Evolutionary conservation across 2,888 invertebrate genomes (phyloP).

Genomic region (Cerastis leucographa): DNA sequence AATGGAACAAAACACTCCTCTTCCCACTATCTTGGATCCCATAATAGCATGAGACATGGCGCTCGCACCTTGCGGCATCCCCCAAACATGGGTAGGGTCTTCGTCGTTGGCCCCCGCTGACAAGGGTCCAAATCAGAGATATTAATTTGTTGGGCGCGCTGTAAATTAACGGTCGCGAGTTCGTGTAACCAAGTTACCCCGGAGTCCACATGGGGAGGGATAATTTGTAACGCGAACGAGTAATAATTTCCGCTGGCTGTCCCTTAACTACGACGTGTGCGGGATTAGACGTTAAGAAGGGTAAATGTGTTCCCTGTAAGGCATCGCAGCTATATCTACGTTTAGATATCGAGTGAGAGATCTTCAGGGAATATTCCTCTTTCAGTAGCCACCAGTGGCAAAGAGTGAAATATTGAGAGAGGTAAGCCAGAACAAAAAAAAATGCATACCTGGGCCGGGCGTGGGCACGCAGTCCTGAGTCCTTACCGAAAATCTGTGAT

Average conservation of each 20-base stretch:
- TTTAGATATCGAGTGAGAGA: constrained; percentile 39
- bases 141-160: constrained; percentile 89
- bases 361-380: constrained; percentile 39
- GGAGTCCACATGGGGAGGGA: constrained; percentile 75
- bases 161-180: constrained; percentile 87
- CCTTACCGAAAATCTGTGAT: too few relatives aligned
- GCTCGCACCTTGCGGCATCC: constrained; percentile 66
- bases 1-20: not conserved
- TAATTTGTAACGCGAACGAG: constrained; percentile 86
- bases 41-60: constrained; percentile 35
- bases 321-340: constrained; percentile 12
- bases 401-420: too few relatives aligned
- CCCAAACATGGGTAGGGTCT: constrained; percentile 70
- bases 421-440: too few relatives aligned
- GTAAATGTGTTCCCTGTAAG: constrained; percentile 56
- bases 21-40: constrained; percentile 32
- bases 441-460: too few relatives aligned
- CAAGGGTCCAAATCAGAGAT: constrained; percentile 90
- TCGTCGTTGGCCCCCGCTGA: constrained; percentile 79
- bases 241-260: constrained; percentile 82
- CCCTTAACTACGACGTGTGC: constrained; percentile 73
- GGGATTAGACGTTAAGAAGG: constrained; percentile 71
- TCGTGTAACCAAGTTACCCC: constrained; percentile 84
- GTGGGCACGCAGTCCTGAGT: too few relatives aligned
- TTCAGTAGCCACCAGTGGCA: not conserved